Evolutionary conservation across 2,113 vertebrate genomes (phyloP).

Genomic region (Onychorhynchus coronatus): DNA sequence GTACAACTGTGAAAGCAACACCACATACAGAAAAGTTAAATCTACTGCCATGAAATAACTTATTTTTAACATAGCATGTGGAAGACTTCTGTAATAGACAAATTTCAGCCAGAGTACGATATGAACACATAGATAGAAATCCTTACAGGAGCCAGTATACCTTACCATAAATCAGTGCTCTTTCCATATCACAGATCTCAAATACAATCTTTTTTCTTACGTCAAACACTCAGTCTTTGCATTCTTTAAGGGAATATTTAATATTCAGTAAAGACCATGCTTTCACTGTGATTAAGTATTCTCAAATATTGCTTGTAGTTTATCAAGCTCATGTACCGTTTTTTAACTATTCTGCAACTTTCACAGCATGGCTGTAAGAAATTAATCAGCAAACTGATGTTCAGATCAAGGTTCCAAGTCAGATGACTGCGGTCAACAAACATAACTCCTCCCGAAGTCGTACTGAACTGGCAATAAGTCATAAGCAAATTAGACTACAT

Average conservation of each 20-base stretch:
- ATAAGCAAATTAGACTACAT: background rate
- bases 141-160: background rate
- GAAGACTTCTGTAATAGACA: background rate
- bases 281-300: background rate
- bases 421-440: background rate
- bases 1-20: background rate
- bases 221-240: background rate
- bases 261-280: background rate
- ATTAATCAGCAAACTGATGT: background rate
- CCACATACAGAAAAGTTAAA: background rate
- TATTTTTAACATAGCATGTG: background rate
- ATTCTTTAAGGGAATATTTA: background rate
- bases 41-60: background rate
- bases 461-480: background rate
- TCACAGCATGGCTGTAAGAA: background rate
- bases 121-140: background rate
- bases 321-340: background rate
- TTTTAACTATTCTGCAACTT: background rate
- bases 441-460: background rate
- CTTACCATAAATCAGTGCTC: background rate
- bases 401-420: background rate
- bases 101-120: background rate
- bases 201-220: background rate
- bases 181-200: background rate
- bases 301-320: background rate